Evolutionary conservation across 2,113 vertebrate species (phyloP), one percentile per base, ranked within the genome.

Genomic region (Heliornis fulica): DNA sequence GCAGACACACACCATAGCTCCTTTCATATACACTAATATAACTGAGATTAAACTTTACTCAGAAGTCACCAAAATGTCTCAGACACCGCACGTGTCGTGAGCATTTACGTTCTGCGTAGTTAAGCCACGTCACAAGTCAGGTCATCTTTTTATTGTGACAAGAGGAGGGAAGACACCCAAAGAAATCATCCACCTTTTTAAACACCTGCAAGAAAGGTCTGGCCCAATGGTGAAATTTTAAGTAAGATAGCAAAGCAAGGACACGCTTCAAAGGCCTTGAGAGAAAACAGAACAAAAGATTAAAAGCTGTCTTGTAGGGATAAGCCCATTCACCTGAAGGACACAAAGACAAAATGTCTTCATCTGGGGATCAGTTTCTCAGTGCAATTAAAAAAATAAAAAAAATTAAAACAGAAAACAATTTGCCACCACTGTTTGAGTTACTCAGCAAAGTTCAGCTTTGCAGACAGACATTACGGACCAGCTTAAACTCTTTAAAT

Each of bases 221-320:
- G 38, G 45, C 54, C 70, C 63, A 7, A 29, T 4, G 29, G 20
- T 1, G 50, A 90, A 76, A 69, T 53, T 72, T 65, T 11, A 77
- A 76, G n/a, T 28, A 71, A 46, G 75, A 86, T 48, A 64, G 90
- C 68, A 95, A 87, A 64, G 72, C 46, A 94, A 85, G 26, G 53
- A 65, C 31, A 54, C 22, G 61, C 61, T 89, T 79, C 91, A 94
- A 91, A 96, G 53, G 50, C 72, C 25, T 5, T 3, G 87, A 94
- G 66, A 88, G 70, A 94, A 84, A 89, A 7, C 68, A 93, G 83
- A 79, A 81, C 53, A 72, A 69, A 90, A 85, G 66, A 64, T 51
- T 72, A 59, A 86, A 91, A 93, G 82, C 54, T 51, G 38, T 25
- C 63, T 51, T 56, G 53, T 45, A 85, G 75, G 53, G 36, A 80